Conservation (phyloP, 35 echinoderm and acorn worm genomes). For the Apostichopus californicus region DNA sequence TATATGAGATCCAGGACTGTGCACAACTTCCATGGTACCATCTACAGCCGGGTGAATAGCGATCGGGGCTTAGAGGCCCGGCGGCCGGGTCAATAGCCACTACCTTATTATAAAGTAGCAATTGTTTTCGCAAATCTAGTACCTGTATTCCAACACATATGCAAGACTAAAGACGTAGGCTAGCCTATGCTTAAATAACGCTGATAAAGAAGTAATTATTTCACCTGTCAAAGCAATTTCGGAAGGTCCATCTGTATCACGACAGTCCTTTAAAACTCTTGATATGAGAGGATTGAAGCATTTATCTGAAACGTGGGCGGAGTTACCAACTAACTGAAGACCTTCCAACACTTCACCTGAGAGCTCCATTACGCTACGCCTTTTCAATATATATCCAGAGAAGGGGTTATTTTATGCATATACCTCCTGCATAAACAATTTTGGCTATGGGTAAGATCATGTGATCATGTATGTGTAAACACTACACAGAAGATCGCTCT, state of each 20-base stretch:
- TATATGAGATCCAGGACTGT: too few species aligned
- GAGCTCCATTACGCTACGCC: constrained; percentile 61
- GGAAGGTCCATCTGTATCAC: constrained; percentile 37
- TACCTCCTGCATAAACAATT: too few species aligned
- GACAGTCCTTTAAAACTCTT: constrained; percentile 66
- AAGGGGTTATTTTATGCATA: too few species aligned
- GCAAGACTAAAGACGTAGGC: neutral
- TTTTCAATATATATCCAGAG: neutral
- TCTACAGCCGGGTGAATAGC: too few species aligned
- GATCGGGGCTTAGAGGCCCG: too few species aligned
- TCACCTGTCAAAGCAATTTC: neutral
- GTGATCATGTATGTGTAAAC: too few species aligned
- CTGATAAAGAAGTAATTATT: too few species aligned
- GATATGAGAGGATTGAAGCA: constrained; percentile 46
- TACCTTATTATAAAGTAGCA: too few species aligned
- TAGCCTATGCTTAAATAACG: neutral
- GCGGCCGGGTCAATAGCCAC: too few species aligned
- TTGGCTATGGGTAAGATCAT: too few species aligned
- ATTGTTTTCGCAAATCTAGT: neutral
- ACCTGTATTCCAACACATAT: constrained; percentile 1
- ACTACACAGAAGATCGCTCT: too few species aligned
- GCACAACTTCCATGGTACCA: too few species aligned
- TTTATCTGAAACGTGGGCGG: constrained; percentile 70
- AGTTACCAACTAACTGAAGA: constrained; percentile 68
- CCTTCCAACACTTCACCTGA: constrained; percentile 77